A percentile compares a stretch with the other conserved stretches of the same genome.
phyloP scores from a whole-genome alignment of 30 jellyfish, hydroid and myxozoan species.

The Euphysa ruthae region DNA sequence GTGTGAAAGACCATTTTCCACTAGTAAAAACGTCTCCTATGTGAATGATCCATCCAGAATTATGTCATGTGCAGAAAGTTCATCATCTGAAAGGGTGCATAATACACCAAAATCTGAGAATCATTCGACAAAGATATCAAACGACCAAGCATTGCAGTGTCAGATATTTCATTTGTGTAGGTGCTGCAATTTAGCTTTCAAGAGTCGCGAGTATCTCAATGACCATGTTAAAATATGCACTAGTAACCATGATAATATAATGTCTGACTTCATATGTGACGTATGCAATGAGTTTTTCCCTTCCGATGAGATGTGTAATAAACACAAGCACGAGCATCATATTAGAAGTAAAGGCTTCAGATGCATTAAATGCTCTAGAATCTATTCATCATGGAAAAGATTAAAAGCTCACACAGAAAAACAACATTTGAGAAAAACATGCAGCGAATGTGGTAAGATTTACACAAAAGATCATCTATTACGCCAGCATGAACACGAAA shows the following conservation, averaged over 20 bases:
- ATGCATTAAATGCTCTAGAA: slow-evolving; percentile 73
- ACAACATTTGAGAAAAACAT: slow-evolving; percentile 38
- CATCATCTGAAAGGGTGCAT: too few relatives aligned
- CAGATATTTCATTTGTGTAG: slow-evolving; percentile 17
- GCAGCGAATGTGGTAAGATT: slow-evolving; percentile 48
- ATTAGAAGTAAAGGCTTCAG: slow-evolving; percentile 52
- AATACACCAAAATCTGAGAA: too few relatives aligned
- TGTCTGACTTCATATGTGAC: too few relatives aligned
- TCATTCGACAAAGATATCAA: too few relatives aligned
- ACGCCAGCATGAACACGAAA: slow-evolving; percentile 48
- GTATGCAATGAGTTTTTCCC: slow-evolving; percentile 64
- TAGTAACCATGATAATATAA: too few relatives aligned
- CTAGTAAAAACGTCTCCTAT: too few relatives aligned
- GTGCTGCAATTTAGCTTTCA: slow-evolving; percentile 19
- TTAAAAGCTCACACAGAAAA: slow-evolving; percentile 65
- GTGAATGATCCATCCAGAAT: too few relatives aligned
- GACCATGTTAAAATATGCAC: slow-evolving; percentile 4
- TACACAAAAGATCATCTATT: slow-evolving; percentile 46
- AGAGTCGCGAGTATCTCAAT: not conserved
- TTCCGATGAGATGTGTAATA: slow-evolving; percentile 32
- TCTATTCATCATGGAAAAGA: slow-evolving; percentile 66
- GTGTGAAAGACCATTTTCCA: too few relatives aligned
- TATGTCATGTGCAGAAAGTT: too few relatives aligned
- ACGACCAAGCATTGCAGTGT: too few relatives aligned
- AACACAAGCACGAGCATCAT: slow-evolving; percentile 50